phyloP scores from a whole-genome alignment of 1,140 invertebrate genomes.

The honey bee (Apis mellifera) region DNA sequence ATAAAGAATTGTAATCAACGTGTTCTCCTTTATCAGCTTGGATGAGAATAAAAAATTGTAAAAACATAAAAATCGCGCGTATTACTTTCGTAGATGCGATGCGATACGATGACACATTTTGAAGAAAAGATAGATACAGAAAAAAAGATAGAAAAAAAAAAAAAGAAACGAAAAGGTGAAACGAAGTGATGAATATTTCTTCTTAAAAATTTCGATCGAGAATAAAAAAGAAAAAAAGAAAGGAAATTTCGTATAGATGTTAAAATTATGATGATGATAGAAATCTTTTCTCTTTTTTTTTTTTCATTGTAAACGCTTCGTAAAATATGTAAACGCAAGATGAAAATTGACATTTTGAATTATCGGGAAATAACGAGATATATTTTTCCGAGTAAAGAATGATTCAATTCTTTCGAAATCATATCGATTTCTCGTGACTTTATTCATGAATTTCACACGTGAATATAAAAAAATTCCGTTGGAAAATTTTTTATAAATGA shows the following conservation, averaged over 20 bases:
- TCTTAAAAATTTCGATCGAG: too few relatives aligned
- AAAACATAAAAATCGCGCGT: slow-evolving; percentile 3
- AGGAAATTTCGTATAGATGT: too few relatives aligned
- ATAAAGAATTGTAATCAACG: slow-evolving; percentile 10
- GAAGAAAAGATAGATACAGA: too few relatives aligned
- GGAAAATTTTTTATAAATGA: too few relatives aligned
- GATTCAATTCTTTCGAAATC: not conserved
- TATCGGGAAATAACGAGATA: not conserved
- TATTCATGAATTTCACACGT: not conserved
- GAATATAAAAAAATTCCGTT: not conserved
- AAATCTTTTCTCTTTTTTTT: not conserved
- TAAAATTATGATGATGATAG: too few relatives aligned
- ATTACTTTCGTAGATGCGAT: too few relatives aligned
- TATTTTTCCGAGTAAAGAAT: not conserved
- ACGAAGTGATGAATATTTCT: too few relatives aligned
- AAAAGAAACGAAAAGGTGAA: too few relatives aligned
- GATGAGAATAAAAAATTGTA: slow-evolving; percentile 7
- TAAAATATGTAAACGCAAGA: not conserved
- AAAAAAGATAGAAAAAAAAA: too few relatives aligned
- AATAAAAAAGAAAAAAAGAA: too few relatives aligned
- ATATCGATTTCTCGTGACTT: not conserved
- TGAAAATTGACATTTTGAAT: not conserved
- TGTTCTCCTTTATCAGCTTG: not conserved
- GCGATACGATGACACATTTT: too few relatives aligned
- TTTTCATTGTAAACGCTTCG: not conserved